Conservation (phyloP, 2,113 vertebrate species). For the Fregetta grallaria region DNA sequence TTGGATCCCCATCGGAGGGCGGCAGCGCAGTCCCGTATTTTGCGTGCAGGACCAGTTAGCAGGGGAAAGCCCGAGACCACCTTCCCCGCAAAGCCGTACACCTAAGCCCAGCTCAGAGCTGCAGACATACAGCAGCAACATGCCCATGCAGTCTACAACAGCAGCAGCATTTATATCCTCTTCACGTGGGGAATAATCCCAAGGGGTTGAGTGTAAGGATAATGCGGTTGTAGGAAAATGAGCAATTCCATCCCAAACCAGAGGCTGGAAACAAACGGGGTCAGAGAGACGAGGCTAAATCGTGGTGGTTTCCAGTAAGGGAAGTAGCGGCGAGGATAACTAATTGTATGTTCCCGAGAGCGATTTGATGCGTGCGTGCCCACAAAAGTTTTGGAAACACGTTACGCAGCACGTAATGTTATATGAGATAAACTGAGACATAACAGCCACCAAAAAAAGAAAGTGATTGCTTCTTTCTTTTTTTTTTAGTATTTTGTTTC, state of each 20-base stretch:
- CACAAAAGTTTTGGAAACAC: not conserved
- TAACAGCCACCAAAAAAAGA: not conserved
- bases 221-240: not conserved
- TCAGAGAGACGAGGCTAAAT: not conserved
- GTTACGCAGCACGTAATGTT: not conserved
- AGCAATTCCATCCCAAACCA: not conserved
- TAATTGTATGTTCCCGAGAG: not conserved
- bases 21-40: accelerated
- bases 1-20: not conserved
- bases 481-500: not conserved
- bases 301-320: not conserved
- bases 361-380: not conserved
- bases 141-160: not conserved
- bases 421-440: not conserved
- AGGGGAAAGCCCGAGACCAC: not conserved
- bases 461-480: not conserved
- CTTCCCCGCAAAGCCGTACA: not conserved
- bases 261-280: not conserved
- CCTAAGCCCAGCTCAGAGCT: not conserved
- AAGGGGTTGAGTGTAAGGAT: accelerated
- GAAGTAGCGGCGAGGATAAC: not conserved
- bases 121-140: not conserved
- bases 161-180: not conserved
- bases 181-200: not conserved
- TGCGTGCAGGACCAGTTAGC: accelerated